Evolutionary conservation across 2,113 vertebrate species (phyloP).

Genomic region (Dolichotis patagonum): DNA sequence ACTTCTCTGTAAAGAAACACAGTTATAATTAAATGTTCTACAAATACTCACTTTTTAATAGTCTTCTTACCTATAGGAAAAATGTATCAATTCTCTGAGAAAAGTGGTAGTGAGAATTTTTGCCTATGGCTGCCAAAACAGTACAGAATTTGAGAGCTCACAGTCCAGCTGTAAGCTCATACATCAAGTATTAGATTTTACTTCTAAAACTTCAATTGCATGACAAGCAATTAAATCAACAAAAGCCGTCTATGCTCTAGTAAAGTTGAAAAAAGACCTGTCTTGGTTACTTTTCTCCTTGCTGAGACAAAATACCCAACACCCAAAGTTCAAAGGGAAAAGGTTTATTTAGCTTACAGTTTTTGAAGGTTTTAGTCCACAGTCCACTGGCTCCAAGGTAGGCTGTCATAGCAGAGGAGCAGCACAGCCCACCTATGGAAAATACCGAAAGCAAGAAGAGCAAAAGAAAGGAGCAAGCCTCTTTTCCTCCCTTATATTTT

Average conservation of each 20-base stretch:
- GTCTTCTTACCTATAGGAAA: constrained; percentile 2
- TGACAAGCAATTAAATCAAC: constrained; percentile 25
- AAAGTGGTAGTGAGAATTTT: not conserved
- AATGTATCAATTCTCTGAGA: not conserved
- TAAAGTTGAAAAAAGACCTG: not conserved
- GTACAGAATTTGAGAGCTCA: not conserved
- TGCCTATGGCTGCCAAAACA: not conserved
- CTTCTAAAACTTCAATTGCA: constrained; percentile 23
- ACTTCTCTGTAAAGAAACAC: constrained; percentile 45
- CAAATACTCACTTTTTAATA: constrained; percentile 44
- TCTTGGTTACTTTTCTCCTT: not conserved
- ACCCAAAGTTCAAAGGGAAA: not conserved
- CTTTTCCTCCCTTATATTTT: not conserved
- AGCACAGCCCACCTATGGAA: not conserved
- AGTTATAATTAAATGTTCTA: constrained; percentile 47
- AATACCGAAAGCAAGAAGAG: not conserved
- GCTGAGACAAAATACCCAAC: not conserved
- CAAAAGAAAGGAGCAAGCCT: not conserved
- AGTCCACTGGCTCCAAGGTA: not conserved
- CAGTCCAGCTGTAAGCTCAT: not conserved
- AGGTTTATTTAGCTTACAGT: not conserved
- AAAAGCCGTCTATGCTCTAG: not conserved
- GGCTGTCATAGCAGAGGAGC: not conserved
- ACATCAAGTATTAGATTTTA: not conserved
- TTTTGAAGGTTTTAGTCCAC: not conserved